phyloP scores from a whole-genome alignment of 2,797 vertebrate species.

The Geotrypetes seraphini region DNA sequence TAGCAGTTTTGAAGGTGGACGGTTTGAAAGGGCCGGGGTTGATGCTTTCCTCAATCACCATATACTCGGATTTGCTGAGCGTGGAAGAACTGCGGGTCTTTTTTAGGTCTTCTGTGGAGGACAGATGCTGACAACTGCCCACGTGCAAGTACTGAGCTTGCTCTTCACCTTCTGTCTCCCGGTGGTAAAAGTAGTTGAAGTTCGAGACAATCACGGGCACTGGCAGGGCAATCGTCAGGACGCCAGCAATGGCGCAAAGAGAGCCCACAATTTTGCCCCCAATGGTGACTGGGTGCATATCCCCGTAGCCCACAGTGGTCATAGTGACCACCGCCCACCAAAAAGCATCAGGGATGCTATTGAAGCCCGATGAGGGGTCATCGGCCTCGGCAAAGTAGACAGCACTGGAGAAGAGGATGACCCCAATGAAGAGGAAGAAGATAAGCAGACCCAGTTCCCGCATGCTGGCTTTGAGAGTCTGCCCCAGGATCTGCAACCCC shows the following conservation, averaged over 20 bases:
- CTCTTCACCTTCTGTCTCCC: slow-evolving; percentile 94
- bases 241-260: slow-evolving; percentile 90
- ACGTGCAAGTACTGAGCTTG: slow-evolving; percentile 80
- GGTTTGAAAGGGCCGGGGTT: slow-evolving; percentile 77
- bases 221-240: slow-evolving; percentile 89
- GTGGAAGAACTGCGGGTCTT: slow-evolving; percentile 82
- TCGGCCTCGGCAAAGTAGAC: slow-evolving; percentile 96
- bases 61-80: slow-evolving; percentile 86
- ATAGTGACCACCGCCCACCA: slow-evolving; percentile 99
- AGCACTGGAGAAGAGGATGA: slow-evolving; percentile 94
- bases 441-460: slow-evolving; percentile 88
- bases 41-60: slow-evolving; percentile 80
- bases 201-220: slow-evolving; percentile 98
- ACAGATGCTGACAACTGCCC: slow-evolving; percentile 81
- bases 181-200: slow-evolving; percentile 97
- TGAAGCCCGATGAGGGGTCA: slow-evolving; percentile 86
- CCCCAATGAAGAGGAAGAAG: slow-evolving; percentile 96
- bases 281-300: slow-evolving; percentile 97
- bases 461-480: slow-evolving; percentile 97
- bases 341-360: slow-evolving; percentile 94
- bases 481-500: slow-evolving; percentile 92
- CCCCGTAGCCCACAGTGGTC: slow-evolving; percentile 95
- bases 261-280: slow-evolving; percentile 96
- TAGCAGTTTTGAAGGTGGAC: slow-evolving; percentile 66
- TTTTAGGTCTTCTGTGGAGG: slow-evolving; percentile 72